Conservation (phyloP, 2,113 vertebrate genomes). For the Oophaga pumilio region DNA sequence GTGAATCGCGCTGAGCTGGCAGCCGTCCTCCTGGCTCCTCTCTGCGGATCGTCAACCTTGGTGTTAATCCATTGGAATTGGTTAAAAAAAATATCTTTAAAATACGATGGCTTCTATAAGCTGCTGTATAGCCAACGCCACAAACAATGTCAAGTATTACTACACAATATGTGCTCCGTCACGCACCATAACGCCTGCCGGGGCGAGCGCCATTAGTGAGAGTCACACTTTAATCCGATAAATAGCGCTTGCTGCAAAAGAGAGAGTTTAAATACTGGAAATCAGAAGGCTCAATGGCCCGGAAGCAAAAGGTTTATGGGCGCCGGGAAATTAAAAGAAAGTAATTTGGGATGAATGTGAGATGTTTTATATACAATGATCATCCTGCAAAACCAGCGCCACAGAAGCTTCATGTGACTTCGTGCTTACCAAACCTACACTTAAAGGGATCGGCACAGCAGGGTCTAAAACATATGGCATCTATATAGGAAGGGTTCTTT, state of each 20-base stretch:
- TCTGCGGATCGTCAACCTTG: constrained; percentile 25
- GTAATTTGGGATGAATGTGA: not conserved
- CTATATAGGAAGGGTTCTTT: too few relatives aligned
- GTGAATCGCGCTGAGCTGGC: constrained; percentile 8
- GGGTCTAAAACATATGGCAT: too few relatives aligned
- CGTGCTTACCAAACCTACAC: not conserved
- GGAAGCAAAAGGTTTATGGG: not conserved
- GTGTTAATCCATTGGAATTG: constrained; percentile 34
- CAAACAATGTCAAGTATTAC: constrained; percentile 27
- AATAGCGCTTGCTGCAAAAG: not conserved
- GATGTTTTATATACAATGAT: not conserved
- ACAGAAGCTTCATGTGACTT: not conserved
- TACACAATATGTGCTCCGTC: not conserved
- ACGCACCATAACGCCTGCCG: not conserved
- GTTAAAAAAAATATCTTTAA: constrained; percentile 37
- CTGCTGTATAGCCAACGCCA: not conserved
- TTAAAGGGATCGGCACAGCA: too few relatives aligned
- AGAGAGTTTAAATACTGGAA: not conserved
- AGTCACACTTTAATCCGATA: constrained; percentile 31
- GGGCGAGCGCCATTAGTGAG: not conserved
- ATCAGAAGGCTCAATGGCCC: not conserved
- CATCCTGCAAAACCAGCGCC: not conserved
- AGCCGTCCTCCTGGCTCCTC: constrained; percentile 37
- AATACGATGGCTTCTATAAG: constrained; percentile 15
- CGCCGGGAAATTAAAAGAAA: not conserved